Conservation (phyloP, 2,797 vertebrate species). For the Crax fasciolata region DNA sequence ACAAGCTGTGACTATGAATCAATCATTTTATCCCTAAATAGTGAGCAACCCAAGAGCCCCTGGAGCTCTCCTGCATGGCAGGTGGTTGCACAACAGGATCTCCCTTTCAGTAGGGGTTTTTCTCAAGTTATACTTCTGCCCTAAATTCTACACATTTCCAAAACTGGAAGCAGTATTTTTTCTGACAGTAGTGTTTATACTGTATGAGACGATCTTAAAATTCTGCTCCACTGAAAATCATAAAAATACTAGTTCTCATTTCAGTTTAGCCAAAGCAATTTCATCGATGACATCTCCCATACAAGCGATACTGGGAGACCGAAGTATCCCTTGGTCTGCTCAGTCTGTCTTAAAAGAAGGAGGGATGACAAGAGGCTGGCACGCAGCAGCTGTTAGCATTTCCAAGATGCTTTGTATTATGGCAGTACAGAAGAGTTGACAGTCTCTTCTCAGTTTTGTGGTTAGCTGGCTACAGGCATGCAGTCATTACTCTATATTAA, state of each 20-base stretch:
- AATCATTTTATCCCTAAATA: neutral
- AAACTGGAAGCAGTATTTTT: neutral
- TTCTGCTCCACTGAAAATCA: neutral
- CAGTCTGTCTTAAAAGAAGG: conserved; percentile 32
- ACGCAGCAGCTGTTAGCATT: conserved; percentile 43
- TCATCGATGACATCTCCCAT: neutral
- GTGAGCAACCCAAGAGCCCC: neutral
- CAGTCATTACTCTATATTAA: conserved; percentile 79
- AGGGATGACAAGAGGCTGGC: conserved; percentile 65
- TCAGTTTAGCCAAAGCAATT: neutral
- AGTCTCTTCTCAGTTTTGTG: conserved; percentile 72
- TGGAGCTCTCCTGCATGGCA: neutral
- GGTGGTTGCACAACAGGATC: neutral
- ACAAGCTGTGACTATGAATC: neutral
- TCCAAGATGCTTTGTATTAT: conserved; percentile 72
- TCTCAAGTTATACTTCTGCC: neutral
- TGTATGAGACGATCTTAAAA: neutral
- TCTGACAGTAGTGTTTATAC: neutral
- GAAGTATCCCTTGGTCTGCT: neutral
- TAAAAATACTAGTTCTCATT: neutral
- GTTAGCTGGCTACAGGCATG: conserved; percentile 76
- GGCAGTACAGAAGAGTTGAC: conserved; percentile 66
- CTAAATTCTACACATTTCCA: neutral
- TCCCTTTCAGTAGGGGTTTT: neutral
- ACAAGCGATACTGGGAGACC: neutral